phyloP scores from a whole-genome alignment of 2,113 vertebrate species.

The Phalacrocorax carbo region DNA sequence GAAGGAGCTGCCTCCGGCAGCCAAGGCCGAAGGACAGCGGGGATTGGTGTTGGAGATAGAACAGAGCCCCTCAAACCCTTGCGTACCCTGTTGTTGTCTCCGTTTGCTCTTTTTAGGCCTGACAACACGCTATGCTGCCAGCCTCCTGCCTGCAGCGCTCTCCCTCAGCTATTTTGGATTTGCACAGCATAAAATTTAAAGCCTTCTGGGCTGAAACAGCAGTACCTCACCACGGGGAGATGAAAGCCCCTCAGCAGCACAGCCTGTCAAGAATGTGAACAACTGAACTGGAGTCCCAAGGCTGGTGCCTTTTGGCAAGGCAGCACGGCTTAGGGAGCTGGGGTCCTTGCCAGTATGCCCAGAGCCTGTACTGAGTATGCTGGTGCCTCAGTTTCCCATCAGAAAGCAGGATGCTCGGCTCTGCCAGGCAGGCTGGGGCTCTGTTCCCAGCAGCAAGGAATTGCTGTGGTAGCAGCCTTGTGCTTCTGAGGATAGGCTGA shows the following conservation, averaged over 20 bases:
- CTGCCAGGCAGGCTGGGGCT: not conserved
- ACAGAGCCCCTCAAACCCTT: no score
- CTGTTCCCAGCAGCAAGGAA: not conserved
- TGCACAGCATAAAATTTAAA: not conserved
- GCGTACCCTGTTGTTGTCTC: not conserved
- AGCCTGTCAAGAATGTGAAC: no score
- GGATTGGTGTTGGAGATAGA: not conserved
- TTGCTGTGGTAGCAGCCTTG: not conserved
- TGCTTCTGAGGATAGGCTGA: no score
- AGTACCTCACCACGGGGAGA: not conserved
- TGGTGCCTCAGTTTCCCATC: not conserved
- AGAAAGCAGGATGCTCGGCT: not conserved
- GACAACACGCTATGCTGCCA: not conserved
- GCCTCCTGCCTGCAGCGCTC: rapidly evolving
- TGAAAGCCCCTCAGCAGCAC: not conserved
- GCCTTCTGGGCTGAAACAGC: not conserved
- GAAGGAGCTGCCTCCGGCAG: not conserved
- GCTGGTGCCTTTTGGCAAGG: not conserved
- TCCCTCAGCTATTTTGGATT: not conserved
- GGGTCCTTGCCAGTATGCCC: not conserved
- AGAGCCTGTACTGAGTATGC: not conserved
- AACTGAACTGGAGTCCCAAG: not conserved
- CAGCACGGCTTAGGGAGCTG: not conserved
- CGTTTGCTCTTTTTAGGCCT: not conserved
- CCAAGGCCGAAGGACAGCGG: not conserved